Base-by-base conservation (phyloP, 2,797 vertebrate genomes). In the Eulemur mongoz region DNA sequence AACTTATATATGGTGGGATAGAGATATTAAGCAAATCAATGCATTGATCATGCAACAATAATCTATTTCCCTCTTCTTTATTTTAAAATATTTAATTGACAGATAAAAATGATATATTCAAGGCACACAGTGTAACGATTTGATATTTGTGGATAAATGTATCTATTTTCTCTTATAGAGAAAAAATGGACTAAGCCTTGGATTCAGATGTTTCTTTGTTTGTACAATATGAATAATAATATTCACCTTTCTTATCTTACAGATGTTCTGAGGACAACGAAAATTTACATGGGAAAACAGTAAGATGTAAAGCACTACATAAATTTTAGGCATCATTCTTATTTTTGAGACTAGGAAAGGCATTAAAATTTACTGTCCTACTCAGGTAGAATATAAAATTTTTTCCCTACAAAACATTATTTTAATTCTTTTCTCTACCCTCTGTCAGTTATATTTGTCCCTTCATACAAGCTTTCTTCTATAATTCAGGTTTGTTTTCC, bases 331-430 rank as follows among this genome's bases (percentile, higher is more conserved):
- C 13, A 45, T 57, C 78, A 80, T 79, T 75, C 22, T 92, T 67
- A 50, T 59, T 96, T 97, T 95, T 88, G 73, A 96, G 30, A 88
- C 10, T 45, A 45, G 79, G 22, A 91, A 40, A 52, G 54, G 32
- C 8, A 91, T 54, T 94, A 65, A 91, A 52, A 89, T 78, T 54
- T 86, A 69, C 30, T 35, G 2, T 89, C 35, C 30, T 40, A 59
- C 32, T 93, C 38, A 69, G 75, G 45, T 75, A 63, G 48, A 87
- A 93, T 89, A 65, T 30, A 83, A 86, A 32, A 38, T 35, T 8
- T 20, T 20, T 18, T 13, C 38, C 6, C 14, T 32, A 17, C 50
- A n/a, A 54, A 61, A 8, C 59, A 61, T 89, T 84, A 25, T 85
- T 85, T 40, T 30, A 80, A 32, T 80, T 81, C 7, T 94, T 87